Conservation (phyloP, 2,113 vertebrate species). For the Sylvicapra grimmia region DNA sequence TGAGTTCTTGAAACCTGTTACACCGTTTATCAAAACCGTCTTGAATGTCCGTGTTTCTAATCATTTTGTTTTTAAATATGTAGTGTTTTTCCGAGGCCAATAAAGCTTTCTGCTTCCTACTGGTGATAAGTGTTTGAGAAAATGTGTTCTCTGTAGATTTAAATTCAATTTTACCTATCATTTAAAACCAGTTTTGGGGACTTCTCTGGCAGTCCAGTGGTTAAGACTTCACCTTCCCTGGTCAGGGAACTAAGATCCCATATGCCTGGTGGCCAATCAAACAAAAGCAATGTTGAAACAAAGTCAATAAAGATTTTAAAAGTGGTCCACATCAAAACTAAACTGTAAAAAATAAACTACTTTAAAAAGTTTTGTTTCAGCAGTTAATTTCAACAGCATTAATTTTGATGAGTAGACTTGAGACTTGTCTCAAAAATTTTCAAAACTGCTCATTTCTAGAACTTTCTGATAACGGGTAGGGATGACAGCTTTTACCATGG, state of each 20-base stretch:
- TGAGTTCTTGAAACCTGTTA: not conserved
- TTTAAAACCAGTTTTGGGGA: not conserved
- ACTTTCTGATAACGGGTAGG: not conserved
- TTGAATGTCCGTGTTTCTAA: not conserved
- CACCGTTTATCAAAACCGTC: not conserved
- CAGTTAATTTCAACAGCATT: not conserved
- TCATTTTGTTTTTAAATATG: conserved; percentile 15
- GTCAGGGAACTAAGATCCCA: not conserved
- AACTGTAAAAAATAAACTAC: not conserved
- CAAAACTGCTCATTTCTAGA: not conserved
- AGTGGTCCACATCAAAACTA: not conserved
- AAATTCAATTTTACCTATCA: not conserved
- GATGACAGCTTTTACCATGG: not conserved
- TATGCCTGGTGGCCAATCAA: not conserved
- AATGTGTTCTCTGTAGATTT: not conserved
- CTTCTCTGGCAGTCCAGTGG: not conserved
- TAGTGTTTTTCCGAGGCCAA: not conserved
- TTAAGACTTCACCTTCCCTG: not conserved
- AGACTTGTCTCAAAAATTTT: not conserved
- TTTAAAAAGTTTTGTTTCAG: not conserved
- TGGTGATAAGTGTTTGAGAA: not conserved
- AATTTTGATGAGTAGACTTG: not conserved
- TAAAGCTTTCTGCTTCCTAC: not conserved
- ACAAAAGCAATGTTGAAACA: not conserved
- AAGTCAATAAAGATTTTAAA: not conserved